Evolutionary conservation across 2,888 invertebrate species (phyloP).

Genomic region (Papilio elwesi): DNA sequence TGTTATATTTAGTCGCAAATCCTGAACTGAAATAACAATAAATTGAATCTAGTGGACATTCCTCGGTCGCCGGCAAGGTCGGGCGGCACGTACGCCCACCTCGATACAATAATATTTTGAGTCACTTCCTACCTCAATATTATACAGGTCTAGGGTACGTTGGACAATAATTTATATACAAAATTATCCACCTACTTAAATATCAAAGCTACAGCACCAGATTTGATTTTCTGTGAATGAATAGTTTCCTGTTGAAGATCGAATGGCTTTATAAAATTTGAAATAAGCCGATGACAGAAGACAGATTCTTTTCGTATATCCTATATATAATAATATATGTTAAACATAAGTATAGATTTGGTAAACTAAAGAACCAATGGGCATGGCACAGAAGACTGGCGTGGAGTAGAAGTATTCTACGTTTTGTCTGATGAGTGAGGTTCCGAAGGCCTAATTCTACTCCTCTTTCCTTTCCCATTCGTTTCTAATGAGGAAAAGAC

Average conservation of each 20-base stretch:
- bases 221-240: conserved; percentile 44
- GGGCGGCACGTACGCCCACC: conserved; percentile 59
- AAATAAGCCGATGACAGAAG: neutral
- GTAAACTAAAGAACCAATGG: no score
- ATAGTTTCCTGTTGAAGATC: conserved; percentile 33
- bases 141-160: conserved; percentile 55
- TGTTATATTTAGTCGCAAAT: conserved; percentile 34
- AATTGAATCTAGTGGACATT: conserved; percentile 64
- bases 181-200: conserved; percentile 18
- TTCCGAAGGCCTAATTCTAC: no score
- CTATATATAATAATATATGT: no score
- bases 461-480: no score
- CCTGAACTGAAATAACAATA: conserved; percentile 51
- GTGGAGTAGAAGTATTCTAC: no score
- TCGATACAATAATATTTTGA: conserved; percentile 60
- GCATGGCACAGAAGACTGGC: no score
- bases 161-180: conserved; percentile 20
- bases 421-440: no score
- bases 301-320: no score
- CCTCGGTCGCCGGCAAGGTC: conserved; percentile 68
- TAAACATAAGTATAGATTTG: no score
- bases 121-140: conserved; percentile 60
- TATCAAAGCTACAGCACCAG: conserved; percentile 21
- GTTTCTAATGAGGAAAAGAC: no score
- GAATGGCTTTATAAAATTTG: neutral